Evolutionary conservation across 2,113 vertebrate species (phyloP).

Genomic region (Stercorarius parasiticus): DNA sequence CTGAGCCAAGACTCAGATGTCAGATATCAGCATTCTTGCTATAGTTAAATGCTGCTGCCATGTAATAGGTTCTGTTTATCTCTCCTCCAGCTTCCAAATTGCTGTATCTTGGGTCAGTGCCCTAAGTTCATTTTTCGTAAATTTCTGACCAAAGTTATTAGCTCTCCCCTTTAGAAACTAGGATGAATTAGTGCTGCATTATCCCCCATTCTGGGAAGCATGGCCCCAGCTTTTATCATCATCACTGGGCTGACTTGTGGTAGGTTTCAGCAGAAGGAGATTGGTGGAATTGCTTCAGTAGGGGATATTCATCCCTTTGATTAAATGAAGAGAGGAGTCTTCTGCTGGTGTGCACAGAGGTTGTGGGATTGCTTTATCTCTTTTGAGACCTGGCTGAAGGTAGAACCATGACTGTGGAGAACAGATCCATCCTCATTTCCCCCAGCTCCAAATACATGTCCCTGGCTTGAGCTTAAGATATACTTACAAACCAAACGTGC

Average conservation of each 20-base stretch:
- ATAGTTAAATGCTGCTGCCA: slow-evolving; percentile 26
- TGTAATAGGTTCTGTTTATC: slow-evolving; percentile 50
- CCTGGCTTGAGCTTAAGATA: not conserved
- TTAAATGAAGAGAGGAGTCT: not conserved
- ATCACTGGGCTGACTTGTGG: not conserved
- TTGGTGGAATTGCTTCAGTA: not conserved
- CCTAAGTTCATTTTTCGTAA: not conserved
- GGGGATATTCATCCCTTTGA: not conserved
- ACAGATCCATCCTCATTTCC: not conserved
- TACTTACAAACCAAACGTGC: not conserved
- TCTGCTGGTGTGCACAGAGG: not conserved
- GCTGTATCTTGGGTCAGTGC: slow-evolving; percentile 49
- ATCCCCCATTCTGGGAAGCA: not conserved
- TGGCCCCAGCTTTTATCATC: not conserved
- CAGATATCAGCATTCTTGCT: slow-evolving; percentile 17
- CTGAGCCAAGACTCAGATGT: slow-evolving; percentile 53
- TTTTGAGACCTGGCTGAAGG: not conserved
- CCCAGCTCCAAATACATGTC: not conserved
- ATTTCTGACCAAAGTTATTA: slow-evolving; percentile 47
- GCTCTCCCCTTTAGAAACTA: not conserved
- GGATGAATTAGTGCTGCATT: slow-evolving; percentile 4
- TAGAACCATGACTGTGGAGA: not conserved
- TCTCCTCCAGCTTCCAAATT: slow-evolving; percentile 5
- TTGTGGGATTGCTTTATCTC: not conserved
- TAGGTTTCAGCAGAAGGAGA: not conserved